Conservation (phyloP, 2,113 vertebrate genomes). For the Alaudala cheleensis region DNA sequence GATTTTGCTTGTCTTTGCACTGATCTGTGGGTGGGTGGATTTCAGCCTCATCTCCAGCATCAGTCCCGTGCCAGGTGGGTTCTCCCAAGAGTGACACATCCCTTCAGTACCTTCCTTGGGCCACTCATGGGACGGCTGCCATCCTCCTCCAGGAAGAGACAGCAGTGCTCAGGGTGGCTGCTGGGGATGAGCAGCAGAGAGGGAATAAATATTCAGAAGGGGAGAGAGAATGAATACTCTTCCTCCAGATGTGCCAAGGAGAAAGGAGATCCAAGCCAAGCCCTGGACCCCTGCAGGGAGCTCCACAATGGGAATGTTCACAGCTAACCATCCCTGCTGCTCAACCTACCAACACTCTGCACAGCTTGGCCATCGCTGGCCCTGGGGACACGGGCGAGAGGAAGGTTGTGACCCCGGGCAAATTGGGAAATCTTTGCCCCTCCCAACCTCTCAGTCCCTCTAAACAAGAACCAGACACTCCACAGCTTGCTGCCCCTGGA, state of each 20-base stretch:
- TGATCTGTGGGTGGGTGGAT: background rate
- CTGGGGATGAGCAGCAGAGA: background rate
- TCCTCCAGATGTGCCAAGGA: constrained; percentile 32
- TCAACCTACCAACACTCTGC: background rate
- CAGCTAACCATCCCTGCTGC: constrained; percentile 30
- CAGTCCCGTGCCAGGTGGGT: background rate
- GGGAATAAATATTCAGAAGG: constrained; percentile 40
- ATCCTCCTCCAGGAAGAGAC: background rate
- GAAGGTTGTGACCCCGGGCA: constrained; percentile 47
- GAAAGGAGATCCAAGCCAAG: constrained; percentile 12
- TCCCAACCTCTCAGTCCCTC: constrained; percentile 24
- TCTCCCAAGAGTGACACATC: background rate
- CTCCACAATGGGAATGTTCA: constrained; percentile 50
- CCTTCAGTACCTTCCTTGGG: background rate
- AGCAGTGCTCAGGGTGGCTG: background rate
- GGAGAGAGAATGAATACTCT: constrained; percentile 28
- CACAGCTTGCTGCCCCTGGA: background rate
- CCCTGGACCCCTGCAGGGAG: background rate
- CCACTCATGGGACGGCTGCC: background rate
- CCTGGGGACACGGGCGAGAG: constrained; percentile 8
- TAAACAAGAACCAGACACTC: constrained; percentile 62
- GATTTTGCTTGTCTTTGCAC: constrained; percentile 15
- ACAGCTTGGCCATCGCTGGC: background rate
- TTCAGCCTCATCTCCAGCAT: constrained; percentile 48
- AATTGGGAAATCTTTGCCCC: constrained; percentile 32